Conservation (phyloP, 2,113 vertebrate genomes). For the Holacanthus passer region DNA sequence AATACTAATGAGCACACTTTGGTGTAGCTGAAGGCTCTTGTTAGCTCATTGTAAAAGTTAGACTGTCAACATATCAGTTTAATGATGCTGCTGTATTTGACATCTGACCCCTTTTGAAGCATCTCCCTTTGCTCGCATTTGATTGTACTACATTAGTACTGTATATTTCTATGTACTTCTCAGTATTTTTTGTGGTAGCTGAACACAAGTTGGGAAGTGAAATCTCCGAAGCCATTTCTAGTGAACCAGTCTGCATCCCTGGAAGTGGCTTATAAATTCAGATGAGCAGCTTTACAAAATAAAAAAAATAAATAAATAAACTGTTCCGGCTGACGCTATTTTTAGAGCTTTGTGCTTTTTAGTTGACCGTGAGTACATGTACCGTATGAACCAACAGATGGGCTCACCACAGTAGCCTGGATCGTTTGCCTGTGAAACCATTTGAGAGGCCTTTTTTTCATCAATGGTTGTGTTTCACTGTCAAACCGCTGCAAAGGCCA, state of each 20-base stretch:
- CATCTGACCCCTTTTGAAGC: neutral
- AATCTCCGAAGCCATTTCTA: neutral
- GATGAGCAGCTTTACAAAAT: conserved; percentile 3
- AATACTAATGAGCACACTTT: conserved; percentile 34
- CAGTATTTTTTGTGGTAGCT: neutral
- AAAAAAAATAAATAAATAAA: neutral
- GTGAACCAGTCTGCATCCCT: neutral
- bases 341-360: conserved; percentile 45
- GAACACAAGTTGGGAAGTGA: neutral
- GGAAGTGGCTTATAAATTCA: conserved; percentile 13
- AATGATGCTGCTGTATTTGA: conserved; percentile 36
- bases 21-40: neutral
- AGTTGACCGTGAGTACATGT: conserved; percentile 21
- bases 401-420: conserved; percentile 64
- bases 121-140: neutral
- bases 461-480: conserved; percentile 53
- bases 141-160: neutral
- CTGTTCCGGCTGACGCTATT: conserved; percentile 51
- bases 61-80: conserved; percentile 7
- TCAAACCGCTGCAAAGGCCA: conserved; percentile 64
- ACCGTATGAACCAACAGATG: conserved; percentile 47
- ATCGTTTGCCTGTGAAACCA: conserved; percentile 46
- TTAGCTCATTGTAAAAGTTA: neutral
- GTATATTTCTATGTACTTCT: neutral
- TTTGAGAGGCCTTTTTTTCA: conserved; percentile 68